phyloP scores from a whole-genome alignment of 2,113 vertebrate species.

The Colistium nudipinnis region DNA sequence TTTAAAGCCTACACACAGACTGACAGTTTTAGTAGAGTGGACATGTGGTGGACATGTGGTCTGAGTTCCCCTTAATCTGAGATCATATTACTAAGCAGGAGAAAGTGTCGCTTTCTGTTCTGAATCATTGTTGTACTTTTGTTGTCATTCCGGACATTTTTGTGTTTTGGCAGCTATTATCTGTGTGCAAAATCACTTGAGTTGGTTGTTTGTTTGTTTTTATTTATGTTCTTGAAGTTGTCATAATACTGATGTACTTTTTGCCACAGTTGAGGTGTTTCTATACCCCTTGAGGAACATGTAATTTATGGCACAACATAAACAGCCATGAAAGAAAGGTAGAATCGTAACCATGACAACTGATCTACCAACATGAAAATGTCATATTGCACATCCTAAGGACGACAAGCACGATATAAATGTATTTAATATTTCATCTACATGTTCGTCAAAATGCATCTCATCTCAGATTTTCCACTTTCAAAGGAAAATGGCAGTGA shows the following conservation, averaged over 20 bases:
- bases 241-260: background rate
- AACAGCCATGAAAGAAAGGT: background rate
- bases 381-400: background rate
- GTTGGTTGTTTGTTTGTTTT: no score
- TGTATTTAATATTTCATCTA: constrained; percentile 27
- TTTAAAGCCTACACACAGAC: background rate
- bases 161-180: no score
- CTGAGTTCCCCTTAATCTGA: background rate
- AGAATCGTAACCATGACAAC: background rate
- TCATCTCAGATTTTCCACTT: constrained; percentile 9
- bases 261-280: background rate
- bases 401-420: background rate
- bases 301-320: background rate
- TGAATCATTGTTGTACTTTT: background rate
- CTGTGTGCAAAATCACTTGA: no score
- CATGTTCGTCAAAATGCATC: constrained; percentile 22
- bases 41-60: background rate
- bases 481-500: constrained; percentile 13
- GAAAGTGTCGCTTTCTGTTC: background rate
- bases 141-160: no score
- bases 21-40: background rate
- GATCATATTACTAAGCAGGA: background rate
- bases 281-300: background rate
- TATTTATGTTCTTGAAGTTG: background rate
- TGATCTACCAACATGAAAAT: background rate